Evolutionary conservation across 2,888 invertebrate genomes (phyloP), one percentile per base, ranked within the genome.

Genomic region (Meiosimyza platycephala): DNA sequence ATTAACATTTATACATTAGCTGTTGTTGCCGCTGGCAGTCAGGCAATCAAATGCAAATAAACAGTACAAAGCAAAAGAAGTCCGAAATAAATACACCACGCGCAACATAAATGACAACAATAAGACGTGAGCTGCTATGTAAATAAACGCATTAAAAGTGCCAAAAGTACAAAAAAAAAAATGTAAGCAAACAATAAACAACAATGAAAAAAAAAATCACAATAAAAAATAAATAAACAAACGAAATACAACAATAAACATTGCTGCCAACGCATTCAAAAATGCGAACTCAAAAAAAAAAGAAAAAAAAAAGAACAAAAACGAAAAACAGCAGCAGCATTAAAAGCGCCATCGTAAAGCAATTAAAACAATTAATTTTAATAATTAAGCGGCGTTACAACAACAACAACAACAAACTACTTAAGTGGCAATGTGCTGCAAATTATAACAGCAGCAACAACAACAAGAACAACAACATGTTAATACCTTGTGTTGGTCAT

Each of bases 341-440:
- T 47, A 63, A 63, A 47, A 47, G 63, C 63, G 47, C n/a, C 16
- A 22, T 28, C 22, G 48, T 16, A 47, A 66, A 55, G n/a, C 67
- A 54, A 67, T 67, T 55, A 55, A 67, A 16, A 48, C 48, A 67
- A 69, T 69, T 69, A 69, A 69, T 69, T 69, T 69, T 51, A 59
- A 60, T 60, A 60, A 51, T 69, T 69, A 50, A 47, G 69, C 51
- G 60, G 50, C 40, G 9, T 40, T 40, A 40, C 40, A 40, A 40
- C 40, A 40, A n/a, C n/a, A n/a, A 40, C 40, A 40, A 40, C 40
- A 52, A 69, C n/a, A 60, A 60, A 69, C 62, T 51, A 69, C 51
- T 60, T 52, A 47, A 69, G 69, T 69, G 69, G 69, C 60, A 33
- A 40, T 63, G 9, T 47, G 48, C 13, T n/a, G 33, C 7, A 40